Base-by-base conservation (phyloP, 2,888 invertebrate species). In the Margaritifera margaritifera region DNA sequence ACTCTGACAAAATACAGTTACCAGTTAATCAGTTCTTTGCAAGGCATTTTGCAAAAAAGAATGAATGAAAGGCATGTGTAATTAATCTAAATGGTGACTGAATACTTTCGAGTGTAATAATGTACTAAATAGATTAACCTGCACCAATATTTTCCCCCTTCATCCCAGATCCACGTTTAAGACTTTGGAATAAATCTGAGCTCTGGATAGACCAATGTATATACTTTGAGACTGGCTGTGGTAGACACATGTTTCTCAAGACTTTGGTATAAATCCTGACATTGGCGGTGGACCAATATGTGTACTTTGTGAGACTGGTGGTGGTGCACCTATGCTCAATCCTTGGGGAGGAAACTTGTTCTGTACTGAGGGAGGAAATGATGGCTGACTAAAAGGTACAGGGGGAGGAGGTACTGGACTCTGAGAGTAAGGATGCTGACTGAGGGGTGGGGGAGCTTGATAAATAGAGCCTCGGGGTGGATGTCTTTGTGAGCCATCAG, bases 261-360 rank as follows among this genome's bases (percentile, higher is more conserved):
- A 58, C 27, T 19, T 27, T 31, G 31, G 22, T 31, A 84, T 69
- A 84, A 93, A 93, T 62, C 93, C 93, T 59, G 88, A 78, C 54
- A 89, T 91, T 0, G 93, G 93, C 8, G 93, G 93, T 53, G 93
- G 92, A 6, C 92, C 92, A 18, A 65, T 59, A 63, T 51, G 54
- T 25, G 69, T 53, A 59, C 62, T 24, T 25, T 65, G 56, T 24
- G 61, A 59, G 52, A 62, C 53, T 51, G 55, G 57, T 57, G 73
- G 61, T n/a, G 73, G 24, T 50, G 65, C 69, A 56, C 73, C 70
- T 42, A 71, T 62, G 62, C 62, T 71, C 27, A 72, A 74, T 65
- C 42, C 55, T 53, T 60, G 22, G 65, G 68, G 4, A 59, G 60
- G 4, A 58, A 59, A 52, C 18, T 50, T 51, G 52, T 65, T 54